Evolutionary conservation across 2,797 vertebrate genomes (phyloP), one percentile per base, ranked within the genome.

Genomic region (Leucoraja ocellata): DNA sequence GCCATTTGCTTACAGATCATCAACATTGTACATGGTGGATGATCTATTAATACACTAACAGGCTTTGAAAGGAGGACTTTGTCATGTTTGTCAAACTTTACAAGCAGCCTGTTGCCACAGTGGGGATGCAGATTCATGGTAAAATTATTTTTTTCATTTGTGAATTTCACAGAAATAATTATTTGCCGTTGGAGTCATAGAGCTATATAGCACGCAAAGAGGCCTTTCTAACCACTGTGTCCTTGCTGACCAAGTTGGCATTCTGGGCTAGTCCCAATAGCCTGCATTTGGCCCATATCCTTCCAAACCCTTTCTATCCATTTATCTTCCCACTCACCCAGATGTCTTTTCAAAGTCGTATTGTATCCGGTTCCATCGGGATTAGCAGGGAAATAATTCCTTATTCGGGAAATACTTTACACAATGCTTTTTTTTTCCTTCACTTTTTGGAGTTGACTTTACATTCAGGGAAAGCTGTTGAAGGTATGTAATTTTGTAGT

Each of bases 41-140:
- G 39, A 32, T 16, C 63, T 68, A 68, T 68, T 65, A 90, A 61
- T 84, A 13, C 32, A 36, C 61, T 90, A 32, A 90, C 2, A 68
- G 63, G 21, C 86, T 90, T 90, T 91, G 65, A 91, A 91, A 46
- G 14, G 23, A 25, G 65, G 32, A 71, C 88, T 71, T 91, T 86
- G 28, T 58, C 32, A 58, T 71, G 63, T 39, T 7, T 91, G 18
- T 84, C 54, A 73, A 71, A 71, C 32, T 13, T 68, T 32, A 28
- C 32, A 84, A 25, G 61, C 54, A 36, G 65, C 21, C 2, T 21
- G 18, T 9, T 71, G 8, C 65, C 61, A 36, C 36, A 21, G 0
- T 39, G 1, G n/a, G 32, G 32, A 36, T 7, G 11, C n/a, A 68
- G 8, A 16, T 3, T 88, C 84, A 36, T 71, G 61, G 18, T 5